These are phyloP conservation scores for Turritopsis dohrnii DNA, from an alignment of 30 jellyfish, hydroid and myxozoan species.

Conservation along the genomic window DNA sequence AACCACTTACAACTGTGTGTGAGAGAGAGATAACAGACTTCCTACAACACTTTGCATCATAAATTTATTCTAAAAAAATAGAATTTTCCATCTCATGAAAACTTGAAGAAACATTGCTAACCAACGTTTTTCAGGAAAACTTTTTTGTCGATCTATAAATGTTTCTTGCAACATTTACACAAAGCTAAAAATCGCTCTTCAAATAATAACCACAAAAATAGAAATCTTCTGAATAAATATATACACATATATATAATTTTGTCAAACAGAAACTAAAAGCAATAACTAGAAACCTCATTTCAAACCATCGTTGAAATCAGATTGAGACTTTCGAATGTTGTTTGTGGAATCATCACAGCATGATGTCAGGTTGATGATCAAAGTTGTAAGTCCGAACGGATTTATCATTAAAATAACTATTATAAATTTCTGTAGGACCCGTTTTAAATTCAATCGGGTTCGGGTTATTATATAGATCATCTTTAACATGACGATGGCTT, in stretches of 20 bases:
- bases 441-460: not conserved
- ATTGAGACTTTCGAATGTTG: not conserved
- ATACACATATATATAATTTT: not conserved
- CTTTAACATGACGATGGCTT: constrained; percentile 18
- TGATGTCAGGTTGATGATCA: constrained; percentile 43
- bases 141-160: not conserved
- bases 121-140: not conserved
- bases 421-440: not conserved
- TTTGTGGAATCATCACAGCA: constrained; percentile 11
- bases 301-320: not conserved
- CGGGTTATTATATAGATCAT: not conserved
- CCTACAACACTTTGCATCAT: not conserved
- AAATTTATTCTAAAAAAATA: not conserved
- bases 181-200: not conserved
- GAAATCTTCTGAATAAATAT: not conserved
- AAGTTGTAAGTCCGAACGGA: not conserved
- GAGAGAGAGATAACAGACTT: not conserved
- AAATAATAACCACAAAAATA: not conserved
- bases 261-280: not conserved
- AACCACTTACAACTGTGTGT: not conserved
- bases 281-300: not conserved
- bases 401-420: constrained; percentile 5
- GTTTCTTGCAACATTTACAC: not conserved
- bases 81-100: not conserved
- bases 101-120: too few relatives aligned